Conservation (phyloP, 2,888 invertebrate species). For the Agonopterix heracliana region DNA sequence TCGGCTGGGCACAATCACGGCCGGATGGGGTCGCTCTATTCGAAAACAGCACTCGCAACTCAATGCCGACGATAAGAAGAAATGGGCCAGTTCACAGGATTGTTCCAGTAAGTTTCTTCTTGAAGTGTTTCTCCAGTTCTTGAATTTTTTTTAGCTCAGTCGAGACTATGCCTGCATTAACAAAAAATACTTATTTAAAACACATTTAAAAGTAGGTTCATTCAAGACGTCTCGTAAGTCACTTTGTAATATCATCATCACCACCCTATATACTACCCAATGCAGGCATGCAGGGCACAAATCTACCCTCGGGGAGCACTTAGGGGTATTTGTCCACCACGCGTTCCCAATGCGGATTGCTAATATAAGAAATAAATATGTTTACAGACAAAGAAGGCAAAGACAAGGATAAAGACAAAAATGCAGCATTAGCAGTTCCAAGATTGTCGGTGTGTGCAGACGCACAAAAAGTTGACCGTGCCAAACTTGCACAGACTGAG, state of each 20-base stretch:
- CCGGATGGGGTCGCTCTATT: slow-evolving; percentile 93
- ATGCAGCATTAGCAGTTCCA: slow-evolving; percentile 87
- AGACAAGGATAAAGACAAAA: slow-evolving; percentile 87
- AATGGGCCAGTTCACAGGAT: slow-evolving; percentile 94
- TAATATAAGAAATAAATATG: not conserved
- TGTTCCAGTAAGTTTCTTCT: slow-evolving; percentile 84
- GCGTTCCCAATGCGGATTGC: too few relatives aligned
- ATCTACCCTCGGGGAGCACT: too few relatives aligned
- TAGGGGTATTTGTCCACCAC: too few relatives aligned
- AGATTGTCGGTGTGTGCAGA: slow-evolving; percentile 94
- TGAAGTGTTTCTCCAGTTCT: not conserved
- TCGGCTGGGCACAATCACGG: slow-evolving; percentile 91
- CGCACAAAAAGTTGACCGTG: slow-evolving; percentile 94
- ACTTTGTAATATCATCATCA: too few relatives aligned
- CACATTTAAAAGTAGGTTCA: too few relatives aligned
- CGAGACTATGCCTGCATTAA: too few relatives aligned
- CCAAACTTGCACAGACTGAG: slow-evolving; percentile 94
- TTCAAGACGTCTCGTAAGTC: too few relatives aligned
- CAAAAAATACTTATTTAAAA: too few relatives aligned
- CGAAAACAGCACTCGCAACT: slow-evolving; percentile 88
- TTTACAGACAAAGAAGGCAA: slow-evolving; percentile 85
- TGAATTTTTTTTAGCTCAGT: too few relatives aligned
- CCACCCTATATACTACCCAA: too few relatives aligned
- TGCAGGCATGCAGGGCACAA: too few relatives aligned
- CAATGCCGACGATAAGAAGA: slow-evolving; percentile 91